Evolutionary conservation across 2,888 invertebrate genomes (phyloP).

Genomic region (Melanargia galathea): DNA sequence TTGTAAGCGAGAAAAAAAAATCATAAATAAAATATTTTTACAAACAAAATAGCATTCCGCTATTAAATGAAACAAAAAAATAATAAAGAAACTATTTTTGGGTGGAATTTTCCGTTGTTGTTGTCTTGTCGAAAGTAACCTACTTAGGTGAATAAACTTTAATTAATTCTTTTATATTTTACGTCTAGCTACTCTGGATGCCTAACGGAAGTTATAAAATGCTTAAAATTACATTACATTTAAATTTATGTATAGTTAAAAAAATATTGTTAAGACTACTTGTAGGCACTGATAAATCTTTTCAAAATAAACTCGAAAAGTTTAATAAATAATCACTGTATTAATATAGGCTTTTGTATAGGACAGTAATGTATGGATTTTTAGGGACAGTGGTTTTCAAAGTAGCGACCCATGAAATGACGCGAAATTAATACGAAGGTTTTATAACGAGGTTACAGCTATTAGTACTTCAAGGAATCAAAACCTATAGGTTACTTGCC

Average conservation of each 20-base stretch:
- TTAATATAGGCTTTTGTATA: too few relatives aligned
- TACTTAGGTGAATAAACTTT: slow-evolving; percentile 18
- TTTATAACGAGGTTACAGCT: too few relatives aligned
- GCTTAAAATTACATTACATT: background rate
- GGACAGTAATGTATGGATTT: too few relatives aligned
- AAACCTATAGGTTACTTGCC: too few relatives aligned
- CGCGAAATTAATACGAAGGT: too few relatives aligned
- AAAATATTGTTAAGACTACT: background rate
- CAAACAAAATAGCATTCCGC: background rate
- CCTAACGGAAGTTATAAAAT: slow-evolving; percentile 7
- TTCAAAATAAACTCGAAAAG: background rate
- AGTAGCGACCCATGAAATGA: too few relatives aligned
- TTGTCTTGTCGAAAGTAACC: slow-evolving; percentile 12
- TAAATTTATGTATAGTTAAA: background rate
- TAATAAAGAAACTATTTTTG: slow-evolving; percentile 1
- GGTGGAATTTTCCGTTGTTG: slow-evolving; percentile 17
- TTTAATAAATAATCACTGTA: background rate
- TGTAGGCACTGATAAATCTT: background rate
- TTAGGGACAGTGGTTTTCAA: too few relatives aligned
- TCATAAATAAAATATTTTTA: slow-evolving; percentile 1
- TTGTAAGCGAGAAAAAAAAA: slow-evolving; percentile 5
- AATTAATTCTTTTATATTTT: background rate
- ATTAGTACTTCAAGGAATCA: too few relatives aligned
- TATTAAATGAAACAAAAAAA: slow-evolving; percentile 2
- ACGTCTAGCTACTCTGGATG: background rate